Base-by-base conservation (phyloP, 2,888 invertebrate species). In the Caenorhabditis doughertyi region DNA sequence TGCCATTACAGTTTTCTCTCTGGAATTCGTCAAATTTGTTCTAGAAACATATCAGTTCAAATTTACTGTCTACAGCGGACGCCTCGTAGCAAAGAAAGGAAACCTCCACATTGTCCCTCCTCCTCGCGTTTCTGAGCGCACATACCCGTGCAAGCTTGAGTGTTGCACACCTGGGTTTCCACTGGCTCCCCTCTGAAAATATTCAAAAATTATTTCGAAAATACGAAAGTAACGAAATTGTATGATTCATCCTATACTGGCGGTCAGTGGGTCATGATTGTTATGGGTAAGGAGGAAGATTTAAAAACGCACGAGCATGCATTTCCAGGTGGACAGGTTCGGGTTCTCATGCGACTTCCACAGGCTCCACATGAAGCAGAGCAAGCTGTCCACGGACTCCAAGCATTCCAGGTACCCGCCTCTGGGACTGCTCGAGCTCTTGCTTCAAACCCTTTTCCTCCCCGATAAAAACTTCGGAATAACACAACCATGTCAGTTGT, bases 401-500 rank as follows among this genome's bases (percentile, higher is more conserved):
- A 92, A 25, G 79, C 47, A 39, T 82, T 77, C 85, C 85, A 87
- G 42, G 23, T 74, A 86, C 89, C 89, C 51, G 87, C 81, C 70
- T 84, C 77, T 21, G 88, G 87, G 9, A 91, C 83, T 13, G 91
- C 89, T 25, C 89, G 82, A 7, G 88, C 89, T 49, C 87, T 81
- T 8, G 88, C 92, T 72, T 90, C 88, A 77, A 92, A 92, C 27
- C 92, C 92, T 62, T 87, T 87, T 53, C 92, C 92, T 23, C 89
- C 89, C n/a, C 90, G 84, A 79, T 92, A 92, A 84, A 92, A 92
- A 39, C 92, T 92, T 7, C 92, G 89, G 86, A 92, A 92, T 1
- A 92, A 84, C 11, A 92, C 88, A 42, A 92, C 87, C 89, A 92
- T 88, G 65, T 92, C 92, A 13, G 88, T 88, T 0, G 92, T 92